phyloP scores from a whole-genome alignment of 2,113 vertebrate species.

The Orthochromis malagaraziensis region DNA sequence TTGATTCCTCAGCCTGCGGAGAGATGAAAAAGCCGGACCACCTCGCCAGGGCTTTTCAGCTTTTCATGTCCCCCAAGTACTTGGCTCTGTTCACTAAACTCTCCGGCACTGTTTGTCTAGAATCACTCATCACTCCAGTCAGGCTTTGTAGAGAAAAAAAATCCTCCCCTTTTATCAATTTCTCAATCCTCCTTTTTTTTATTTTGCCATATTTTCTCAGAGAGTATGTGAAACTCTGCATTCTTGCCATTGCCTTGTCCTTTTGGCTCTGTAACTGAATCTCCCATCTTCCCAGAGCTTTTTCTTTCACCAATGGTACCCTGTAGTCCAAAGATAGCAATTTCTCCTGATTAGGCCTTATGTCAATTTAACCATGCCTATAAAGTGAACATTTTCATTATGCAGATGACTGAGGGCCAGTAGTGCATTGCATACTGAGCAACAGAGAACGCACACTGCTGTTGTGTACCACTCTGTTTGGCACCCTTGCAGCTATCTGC shows the following conservation, averaged over 20 bases:
- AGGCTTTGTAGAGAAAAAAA: background rate
- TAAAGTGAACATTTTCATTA: conserved; percentile 30
- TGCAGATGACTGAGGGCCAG: conserved; percentile 32
- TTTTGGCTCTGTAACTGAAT: background rate
- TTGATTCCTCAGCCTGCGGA: conserved; percentile 37
- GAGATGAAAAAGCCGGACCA: conserved; percentile 31
- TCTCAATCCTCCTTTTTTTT: background rate
- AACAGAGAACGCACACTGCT: conserved; percentile 15
- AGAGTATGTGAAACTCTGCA: background rate
- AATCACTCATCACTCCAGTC: conserved; percentile 20
- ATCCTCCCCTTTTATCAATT: background rate
- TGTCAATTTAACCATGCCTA: conserved; percentile 41
- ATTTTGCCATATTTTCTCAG: background rate
- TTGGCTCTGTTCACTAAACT: conserved; percentile 53
- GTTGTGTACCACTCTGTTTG: conserved; percentile 26
- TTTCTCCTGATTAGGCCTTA: conserved; percentile 10
- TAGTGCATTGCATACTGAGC: conserved; percentile 5
- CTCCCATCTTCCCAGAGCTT: background rate
- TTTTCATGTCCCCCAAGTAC: conserved; percentile 54
- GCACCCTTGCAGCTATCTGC: conserved; percentile 24
- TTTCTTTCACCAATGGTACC: background rate
- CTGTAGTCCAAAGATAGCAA: background rate
- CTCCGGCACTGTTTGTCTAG: conserved; percentile 49
- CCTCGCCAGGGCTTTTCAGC: conserved; percentile 43
- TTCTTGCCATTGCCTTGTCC: background rate